A percentile compares a stretch with the other conserved stretches of the same genome.
Conservation (phyloP, 2,113 vertebrate species). For the Dryoscopus gambensis region DNA sequence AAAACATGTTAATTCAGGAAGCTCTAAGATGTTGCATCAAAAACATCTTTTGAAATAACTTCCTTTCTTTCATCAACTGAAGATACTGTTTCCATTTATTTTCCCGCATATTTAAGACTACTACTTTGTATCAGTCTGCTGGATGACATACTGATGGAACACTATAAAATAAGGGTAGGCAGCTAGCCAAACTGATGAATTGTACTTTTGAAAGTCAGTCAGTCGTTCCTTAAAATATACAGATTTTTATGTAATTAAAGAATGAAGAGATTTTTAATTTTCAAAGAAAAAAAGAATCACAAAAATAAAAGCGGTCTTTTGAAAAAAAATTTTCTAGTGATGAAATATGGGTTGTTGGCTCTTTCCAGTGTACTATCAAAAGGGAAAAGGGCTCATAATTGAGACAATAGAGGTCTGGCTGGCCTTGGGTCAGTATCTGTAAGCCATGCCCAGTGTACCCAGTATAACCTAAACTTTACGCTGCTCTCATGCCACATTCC, state of each 20-base stretch:
- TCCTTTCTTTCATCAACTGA: not conserved
- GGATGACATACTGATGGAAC: not conserved
- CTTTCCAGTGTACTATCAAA: not conserved
- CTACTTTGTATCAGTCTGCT: not conserved
- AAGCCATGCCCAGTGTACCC: not conserved
- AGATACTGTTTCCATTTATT: not conserved
- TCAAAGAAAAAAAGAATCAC: not conserved
- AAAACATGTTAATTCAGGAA: constrained; percentile 21
- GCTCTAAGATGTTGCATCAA: not conserved
- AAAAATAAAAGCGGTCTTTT: not conserved
- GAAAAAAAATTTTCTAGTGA: not conserved
- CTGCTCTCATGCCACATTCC: not conserved
- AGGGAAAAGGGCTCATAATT: not conserved
- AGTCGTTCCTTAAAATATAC: not conserved
- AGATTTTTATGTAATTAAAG: not conserved
- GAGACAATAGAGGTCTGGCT: not conserved
- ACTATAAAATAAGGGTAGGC: not conserved
- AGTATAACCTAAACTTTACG: not conserved
- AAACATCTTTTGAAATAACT: not conserved
- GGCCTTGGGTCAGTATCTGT: not conserved
- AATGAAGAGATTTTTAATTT: not conserved
- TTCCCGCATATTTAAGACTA: not conserved
- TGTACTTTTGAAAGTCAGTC: not conserved
- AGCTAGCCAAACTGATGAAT: not conserved
- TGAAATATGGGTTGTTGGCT: not conserved